phyloP scores from a whole-genome alignment of 2,113 vertebrate species.

The Rhinogobius similis region DNA sequence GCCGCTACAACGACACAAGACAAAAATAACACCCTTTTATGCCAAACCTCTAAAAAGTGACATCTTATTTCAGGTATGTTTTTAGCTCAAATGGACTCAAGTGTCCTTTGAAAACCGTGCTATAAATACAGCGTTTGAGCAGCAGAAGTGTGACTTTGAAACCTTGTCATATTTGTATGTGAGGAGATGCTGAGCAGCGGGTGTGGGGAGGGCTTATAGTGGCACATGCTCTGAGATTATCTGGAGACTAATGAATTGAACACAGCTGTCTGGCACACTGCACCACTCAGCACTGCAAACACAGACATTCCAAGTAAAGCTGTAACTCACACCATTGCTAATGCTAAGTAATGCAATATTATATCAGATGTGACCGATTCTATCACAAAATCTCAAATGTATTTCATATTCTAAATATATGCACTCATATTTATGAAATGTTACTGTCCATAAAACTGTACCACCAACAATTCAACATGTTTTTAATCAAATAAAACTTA shows the following conservation, averaged over 20 bases:
- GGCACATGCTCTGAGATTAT: conserved; percentile 40
- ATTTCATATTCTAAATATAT: too few species aligned
- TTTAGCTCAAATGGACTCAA: not conserved
- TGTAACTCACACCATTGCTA: not conserved
- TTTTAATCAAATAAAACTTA: too few species aligned
- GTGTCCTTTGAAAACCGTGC: not conserved
- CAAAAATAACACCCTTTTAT: not conserved
- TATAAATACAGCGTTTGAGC: conserved; percentile 1
- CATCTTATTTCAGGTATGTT: not conserved
- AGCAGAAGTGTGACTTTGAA: not conserved
- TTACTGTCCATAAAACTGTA: too few species aligned
- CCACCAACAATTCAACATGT: too few species aligned
- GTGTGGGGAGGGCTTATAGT: not conserved
- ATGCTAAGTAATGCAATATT: not conserved
- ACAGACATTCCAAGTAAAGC: conserved; percentile 10
- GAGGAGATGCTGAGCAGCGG: conserved; percentile 12
- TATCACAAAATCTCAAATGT: too few species aligned
- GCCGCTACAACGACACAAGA: not conserved
- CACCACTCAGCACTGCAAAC: conserved; percentile 1
- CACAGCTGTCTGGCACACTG: conserved; percentile 27
- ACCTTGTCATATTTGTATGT: conserved; percentile 7
- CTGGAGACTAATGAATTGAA: conserved; percentile 37
- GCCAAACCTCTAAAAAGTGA: not conserved
- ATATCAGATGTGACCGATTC: not conserved
- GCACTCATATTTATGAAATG: too few species aligned